Evolutionary conservation across 23 tunicate species (phyloP).

Genomic region (Ascidia mentula): DNA sequence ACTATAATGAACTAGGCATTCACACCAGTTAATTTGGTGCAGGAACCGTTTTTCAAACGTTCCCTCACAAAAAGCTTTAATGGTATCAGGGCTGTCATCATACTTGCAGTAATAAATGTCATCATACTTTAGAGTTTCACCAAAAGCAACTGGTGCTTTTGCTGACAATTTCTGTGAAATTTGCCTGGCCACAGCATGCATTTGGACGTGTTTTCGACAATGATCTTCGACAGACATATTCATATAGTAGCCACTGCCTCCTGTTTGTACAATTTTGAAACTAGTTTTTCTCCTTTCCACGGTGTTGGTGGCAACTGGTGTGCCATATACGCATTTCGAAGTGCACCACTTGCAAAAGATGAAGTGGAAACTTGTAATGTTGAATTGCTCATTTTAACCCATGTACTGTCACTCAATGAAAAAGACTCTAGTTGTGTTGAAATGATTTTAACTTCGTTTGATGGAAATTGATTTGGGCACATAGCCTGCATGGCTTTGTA

Average conservation of each 20-base stretch:
- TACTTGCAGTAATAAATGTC: not conserved
- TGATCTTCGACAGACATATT: not conserved
- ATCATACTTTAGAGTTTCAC: slow-evolving; percentile 7
- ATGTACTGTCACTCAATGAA: not conserved
- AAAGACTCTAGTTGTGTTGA: not conserved
- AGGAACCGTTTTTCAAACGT: not conserved
- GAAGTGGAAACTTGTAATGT: not conserved
- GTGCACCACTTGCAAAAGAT: not conserved
- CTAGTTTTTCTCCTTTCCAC: not conserved
- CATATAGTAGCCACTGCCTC: not conserved
- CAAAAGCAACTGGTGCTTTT: slow-evolving; percentile 12
- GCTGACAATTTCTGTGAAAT: slow-evolving; percentile 6
- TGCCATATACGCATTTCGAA: not conserved
- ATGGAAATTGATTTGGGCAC: not conserved
- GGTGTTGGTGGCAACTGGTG: not conserved
- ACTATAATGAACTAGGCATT: too few relatives aligned
- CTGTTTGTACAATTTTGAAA: not conserved
- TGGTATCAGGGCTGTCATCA: not conserved
- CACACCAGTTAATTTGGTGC: not conserved
- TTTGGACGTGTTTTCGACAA: slow-evolving; percentile 17
- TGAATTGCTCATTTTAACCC: not conserved
- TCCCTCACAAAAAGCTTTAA: not conserved
- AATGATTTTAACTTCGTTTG: not conserved
- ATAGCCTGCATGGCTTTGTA: too few relatives aligned
- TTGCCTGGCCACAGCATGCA: slow-evolving; percentile 18